Base-by-base conservation (phyloP, 2,888 invertebrate species). In the Electrophaes corylata region DNA sequence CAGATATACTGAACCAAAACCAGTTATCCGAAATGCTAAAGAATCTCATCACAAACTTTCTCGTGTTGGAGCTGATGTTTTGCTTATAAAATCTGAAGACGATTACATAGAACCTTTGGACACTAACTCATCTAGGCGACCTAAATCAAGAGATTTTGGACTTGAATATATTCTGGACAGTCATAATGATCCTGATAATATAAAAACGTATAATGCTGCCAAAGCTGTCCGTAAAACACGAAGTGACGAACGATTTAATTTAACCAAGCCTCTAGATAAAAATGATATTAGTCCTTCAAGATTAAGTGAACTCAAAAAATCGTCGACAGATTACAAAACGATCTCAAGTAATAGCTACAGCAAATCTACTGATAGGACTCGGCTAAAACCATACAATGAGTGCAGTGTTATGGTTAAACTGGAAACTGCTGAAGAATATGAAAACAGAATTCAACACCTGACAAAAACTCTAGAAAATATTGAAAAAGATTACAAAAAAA, bases 401-500 rank as follows among this genome's bases (percentile, higher is more conserved):
- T 70, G 67, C 23, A 72, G 79, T 31, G 70, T 83, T 14, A 76
- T 82, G 72, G 83, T 66, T 0, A 81, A 82, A 62, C 62, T 79
- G 52, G 83, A 86, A 57, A 57, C 58, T 18, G 65, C 66, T 35
- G 71, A 77, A 57, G 76, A 84, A 19, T 86, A 87, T 65, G 81
- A 87, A 73, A 71, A 67, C 18, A 79, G 82, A 73, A 85, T 91
- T 52, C 66, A 69, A 41, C 57, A 67, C 58, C 70, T 90, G 33
- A 81, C 80, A n/a, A 78, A 74, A 45, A 69, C 80, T 14, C 71
- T 91, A 50, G 79, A 83, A 70, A 81, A 74, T 50, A 75, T 81
- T 41, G 84, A 91, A 71, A 84, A 72, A 59, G 83, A 87, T 65
- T 86, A 85, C 52, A 86, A 84, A 62, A 85, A 81, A 61, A 90